These are phyloP conservation scores for Ischnus inquisitorius DNA, from an alignment of 2,888 invertebrate genomes.

Conservation along the genomic window DNA sequence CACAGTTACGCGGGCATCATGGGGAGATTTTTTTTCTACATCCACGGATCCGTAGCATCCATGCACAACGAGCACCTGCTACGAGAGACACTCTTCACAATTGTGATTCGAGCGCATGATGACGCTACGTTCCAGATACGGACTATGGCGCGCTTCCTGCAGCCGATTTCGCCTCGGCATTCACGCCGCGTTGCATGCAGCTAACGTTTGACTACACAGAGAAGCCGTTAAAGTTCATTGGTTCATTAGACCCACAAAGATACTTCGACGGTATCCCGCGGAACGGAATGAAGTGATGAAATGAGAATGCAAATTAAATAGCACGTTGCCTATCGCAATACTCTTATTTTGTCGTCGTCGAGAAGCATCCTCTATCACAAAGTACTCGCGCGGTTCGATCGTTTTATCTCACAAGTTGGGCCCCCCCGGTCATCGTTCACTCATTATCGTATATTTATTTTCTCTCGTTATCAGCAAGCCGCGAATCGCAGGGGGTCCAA, in stretches of 20 bases:
- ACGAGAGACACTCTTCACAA: conserved; percentile 17
- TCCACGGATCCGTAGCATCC: neutral
- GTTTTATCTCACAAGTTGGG: neutral
- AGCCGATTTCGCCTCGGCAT: conserved; percentile 35
- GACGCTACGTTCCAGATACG: conserved; percentile 41
- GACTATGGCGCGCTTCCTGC: conserved; percentile 51
- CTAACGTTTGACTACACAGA: neutral
- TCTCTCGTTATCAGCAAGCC: conserved; percentile 2
- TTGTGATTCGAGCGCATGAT: conserved; percentile 27
- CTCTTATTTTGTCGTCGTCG: neutral
- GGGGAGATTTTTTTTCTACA: neutral
- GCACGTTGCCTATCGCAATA: neutral
- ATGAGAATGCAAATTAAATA: neutral
- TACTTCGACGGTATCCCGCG: neutral
- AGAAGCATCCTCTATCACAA: too few relatives aligned
- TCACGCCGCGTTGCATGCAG: neutral
- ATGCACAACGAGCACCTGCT: neutral
- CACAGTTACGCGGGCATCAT: too few relatives aligned
- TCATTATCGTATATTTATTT: conserved; percentile 5
- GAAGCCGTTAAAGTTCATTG: conserved; percentile 45
- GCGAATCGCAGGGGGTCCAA: conserved; percentile 36
- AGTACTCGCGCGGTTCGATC: neutral
- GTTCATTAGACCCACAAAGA: conserved; percentile 43
- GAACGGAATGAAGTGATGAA: neutral
- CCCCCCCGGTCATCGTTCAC: neutral